Conservation (phyloP, 2,113 vertebrate species). For the Excalfactoria chinensis region DNA sequence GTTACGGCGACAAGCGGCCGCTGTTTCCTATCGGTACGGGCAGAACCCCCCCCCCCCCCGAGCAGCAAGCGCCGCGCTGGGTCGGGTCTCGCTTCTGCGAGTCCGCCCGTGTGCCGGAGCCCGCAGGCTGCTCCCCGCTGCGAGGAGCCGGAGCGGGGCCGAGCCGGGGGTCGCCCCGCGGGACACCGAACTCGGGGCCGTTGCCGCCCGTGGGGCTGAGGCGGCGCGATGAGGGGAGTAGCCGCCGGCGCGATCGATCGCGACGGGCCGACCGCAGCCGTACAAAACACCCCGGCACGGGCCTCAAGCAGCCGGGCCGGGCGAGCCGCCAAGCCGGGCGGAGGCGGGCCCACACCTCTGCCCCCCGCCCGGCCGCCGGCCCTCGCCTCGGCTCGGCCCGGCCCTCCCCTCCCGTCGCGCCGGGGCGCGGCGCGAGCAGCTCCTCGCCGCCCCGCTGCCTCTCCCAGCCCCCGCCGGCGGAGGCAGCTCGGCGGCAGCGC, state of each 20-base stretch:
- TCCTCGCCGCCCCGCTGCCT: not conserved
- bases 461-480: conserved; percentile 36
- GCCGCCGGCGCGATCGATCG: too few relatives aligned
- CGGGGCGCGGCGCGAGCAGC: too few relatives aligned
- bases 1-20: accelerated
- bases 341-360: not conserved
- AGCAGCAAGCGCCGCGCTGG: accelerated
- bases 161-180: not conserved
- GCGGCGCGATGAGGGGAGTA: not conserved
- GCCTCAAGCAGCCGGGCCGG: not conserved
- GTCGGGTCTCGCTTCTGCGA: accelerated
- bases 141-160: not conserved
- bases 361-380: not conserved
- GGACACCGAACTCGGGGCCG: too few relatives aligned
- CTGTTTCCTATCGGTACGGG: too few relatives aligned
- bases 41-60: not conserved
- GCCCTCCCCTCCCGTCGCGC: too few relatives aligned
- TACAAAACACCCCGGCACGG: not conserved
- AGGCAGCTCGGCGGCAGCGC: conserved; percentile 39
- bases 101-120: not conserved
- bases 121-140: not conserved
- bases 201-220: not conserved
- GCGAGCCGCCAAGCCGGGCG: not conserved
- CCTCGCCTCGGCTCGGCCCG: not conserved
- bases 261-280: not conserved